phyloP scores from a whole-genome alignment of 2,797 vertebrate species.

The Sebastolobus altivelis region DNA sequence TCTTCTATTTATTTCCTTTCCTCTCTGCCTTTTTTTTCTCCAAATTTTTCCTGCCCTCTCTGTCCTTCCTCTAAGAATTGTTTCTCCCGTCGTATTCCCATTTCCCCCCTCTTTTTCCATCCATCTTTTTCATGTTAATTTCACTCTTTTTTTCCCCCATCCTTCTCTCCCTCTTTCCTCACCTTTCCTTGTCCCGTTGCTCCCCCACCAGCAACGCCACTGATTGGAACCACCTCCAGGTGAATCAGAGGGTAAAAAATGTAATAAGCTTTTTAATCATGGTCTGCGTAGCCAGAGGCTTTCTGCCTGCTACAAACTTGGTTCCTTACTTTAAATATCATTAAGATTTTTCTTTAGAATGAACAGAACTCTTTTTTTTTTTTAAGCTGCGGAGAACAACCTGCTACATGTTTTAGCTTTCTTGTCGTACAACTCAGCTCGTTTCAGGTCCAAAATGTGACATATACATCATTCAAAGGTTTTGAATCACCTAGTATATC shows the following conservation, averaged over 20 bases:
- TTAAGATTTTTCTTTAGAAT: neutral
- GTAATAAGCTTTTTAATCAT: neutral
- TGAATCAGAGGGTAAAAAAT: neutral
- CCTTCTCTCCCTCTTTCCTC: neutral
- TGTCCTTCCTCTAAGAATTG: neutral
- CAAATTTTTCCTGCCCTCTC: neutral
- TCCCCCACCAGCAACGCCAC: neutral
- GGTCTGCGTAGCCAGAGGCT: neutral
- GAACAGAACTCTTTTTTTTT: neutral
- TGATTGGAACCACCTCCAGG: neutral
- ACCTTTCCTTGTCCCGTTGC: neutral
- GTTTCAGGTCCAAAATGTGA: neutral
- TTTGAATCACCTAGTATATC: neutral
- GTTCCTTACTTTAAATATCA: neutral
- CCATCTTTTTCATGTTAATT: constrained; percentile 1
- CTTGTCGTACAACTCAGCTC: neutral
- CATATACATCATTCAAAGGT: neutral
- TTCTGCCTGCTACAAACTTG: neutral
- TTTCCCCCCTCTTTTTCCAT: neutral
- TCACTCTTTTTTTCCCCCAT: neutral
- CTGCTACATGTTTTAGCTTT: neutral
- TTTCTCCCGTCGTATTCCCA: neutral
- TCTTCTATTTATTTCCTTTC: neutral
- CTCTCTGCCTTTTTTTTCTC: neutral
- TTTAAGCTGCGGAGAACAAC: neutral